These are phyloP conservation scores for Mesorhabditis belari DNA, from an alignment of 2,888 invertebrate species.

Conservation along the genomic window DNA sequence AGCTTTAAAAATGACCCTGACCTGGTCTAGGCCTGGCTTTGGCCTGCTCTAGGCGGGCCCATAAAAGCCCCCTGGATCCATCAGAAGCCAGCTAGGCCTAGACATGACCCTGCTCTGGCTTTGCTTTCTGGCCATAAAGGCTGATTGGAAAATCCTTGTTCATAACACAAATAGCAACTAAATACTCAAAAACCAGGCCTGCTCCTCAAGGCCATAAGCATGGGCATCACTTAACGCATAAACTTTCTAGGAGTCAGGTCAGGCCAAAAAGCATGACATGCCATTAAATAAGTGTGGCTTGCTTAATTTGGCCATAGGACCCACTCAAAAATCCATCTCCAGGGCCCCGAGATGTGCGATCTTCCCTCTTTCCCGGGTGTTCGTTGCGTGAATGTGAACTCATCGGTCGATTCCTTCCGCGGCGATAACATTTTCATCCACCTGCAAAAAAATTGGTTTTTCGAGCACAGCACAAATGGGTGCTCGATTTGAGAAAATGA, in stretches of 20 bases:
- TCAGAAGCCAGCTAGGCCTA: too few species aligned
- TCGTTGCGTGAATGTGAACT: conserved; percentile 21
- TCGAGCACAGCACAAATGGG: not conserved
- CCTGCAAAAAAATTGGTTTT: not conserved
- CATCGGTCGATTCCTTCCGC: conserved; percentile 18
- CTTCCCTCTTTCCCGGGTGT: conserved; percentile 26
- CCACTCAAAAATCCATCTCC: conserved; percentile 5
- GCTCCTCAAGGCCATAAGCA: too few species aligned
- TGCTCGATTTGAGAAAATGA: not conserved
- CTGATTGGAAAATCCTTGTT: too few species aligned
- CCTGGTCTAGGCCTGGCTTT: too few species aligned
- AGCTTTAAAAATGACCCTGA: too few species aligned
- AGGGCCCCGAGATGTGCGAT: conserved; percentile 30
- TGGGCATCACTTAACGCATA: too few species aligned
- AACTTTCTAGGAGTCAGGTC: too few species aligned
- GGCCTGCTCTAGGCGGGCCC: not conserved
- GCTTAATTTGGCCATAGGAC: not conserved
- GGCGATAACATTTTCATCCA: not conserved
- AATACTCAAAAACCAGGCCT: too few species aligned
- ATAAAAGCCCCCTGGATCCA: too few species aligned
- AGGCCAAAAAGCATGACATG: not conserved
- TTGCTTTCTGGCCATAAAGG: too few species aligned
- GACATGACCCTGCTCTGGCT: too few species aligned
- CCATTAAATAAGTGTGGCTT: not conserved
- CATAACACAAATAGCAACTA: too few species aligned